These are phyloP conservation scores for Scyliorhinus canicula DNA, from an alignment of 2,797 vertebrate species.

Conservation along the genomic window DNA sequence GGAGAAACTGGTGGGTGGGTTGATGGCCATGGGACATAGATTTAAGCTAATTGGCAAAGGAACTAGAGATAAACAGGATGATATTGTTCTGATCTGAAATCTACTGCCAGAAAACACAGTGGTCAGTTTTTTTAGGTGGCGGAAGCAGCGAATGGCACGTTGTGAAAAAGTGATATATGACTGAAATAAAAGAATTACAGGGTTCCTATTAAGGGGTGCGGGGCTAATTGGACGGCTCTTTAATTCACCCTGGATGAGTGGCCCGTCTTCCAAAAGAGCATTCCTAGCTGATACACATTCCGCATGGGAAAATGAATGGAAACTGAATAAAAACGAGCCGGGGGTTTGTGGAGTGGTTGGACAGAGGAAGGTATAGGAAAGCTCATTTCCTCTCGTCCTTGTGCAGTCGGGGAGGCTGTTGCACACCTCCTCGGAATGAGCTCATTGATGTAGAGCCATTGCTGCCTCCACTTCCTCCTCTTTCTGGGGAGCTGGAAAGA, in stretches of 20 bases:
- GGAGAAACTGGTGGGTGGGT: not conserved
- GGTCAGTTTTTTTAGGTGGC: no score
- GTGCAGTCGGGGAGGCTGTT: not conserved
- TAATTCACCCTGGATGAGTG: no score
- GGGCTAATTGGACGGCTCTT: not conserved
- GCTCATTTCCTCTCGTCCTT: not conserved
- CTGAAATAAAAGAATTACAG: not conserved
- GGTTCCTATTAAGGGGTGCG: not conserved
- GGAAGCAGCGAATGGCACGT: not conserved
- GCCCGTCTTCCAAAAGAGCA: no score
- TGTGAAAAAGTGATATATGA: not conserved
- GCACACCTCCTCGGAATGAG: not conserved
- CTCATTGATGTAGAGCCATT: conserved; percentile 52
- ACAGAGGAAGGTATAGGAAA: not conserved
- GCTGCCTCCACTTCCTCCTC: conserved; percentile 42
- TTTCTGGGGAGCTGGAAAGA: conserved; percentile 40
- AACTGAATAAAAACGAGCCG: not conserved
- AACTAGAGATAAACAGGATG: not conserved
- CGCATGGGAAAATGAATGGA: not conserved
- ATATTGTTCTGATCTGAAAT: not conserved
- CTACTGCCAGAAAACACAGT: not conserved
- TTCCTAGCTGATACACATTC: not conserved
- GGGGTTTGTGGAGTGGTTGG: not conserved
- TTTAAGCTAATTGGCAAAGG: not conserved
- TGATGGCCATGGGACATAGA: no score